A percentile compares a stretch with the other conserved stretches of the same genome.
These are phyloP conservation scores for Cepphus grylle DNA, from an alignment of 2,113 vertebrate species.

Conservation along the genomic window DNA sequence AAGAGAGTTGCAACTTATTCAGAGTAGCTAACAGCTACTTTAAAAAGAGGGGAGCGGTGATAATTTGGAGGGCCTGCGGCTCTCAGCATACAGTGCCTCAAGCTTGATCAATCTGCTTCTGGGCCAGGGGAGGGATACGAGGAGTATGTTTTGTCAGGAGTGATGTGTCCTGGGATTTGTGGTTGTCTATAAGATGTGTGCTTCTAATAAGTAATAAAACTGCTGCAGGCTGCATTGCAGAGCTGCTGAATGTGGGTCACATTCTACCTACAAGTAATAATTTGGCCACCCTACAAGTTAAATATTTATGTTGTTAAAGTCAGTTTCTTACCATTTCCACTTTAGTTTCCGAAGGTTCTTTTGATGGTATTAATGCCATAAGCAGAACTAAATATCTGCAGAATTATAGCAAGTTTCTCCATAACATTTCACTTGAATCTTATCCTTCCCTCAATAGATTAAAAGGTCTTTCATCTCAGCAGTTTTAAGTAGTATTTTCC, in stretches of 20 bases:
- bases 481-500: slow-evolving; percentile 55
- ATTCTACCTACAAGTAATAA: slow-evolving; percentile 25
- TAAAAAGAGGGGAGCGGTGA: background rate
- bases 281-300: slow-evolving; percentile 10
- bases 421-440: slow-evolving; percentile 42
- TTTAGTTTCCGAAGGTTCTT: slow-evolving; percentile 22
- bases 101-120: slow-evolving; percentile 10
- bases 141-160: background rate
- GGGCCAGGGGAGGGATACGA: background rate
- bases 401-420: slow-evolving; percentile 29
- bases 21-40: background rate
- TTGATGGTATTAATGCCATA: slow-evolving; percentile 55
- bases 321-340: slow-evolving; percentile 9
- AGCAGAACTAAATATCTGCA: slow-evolving; percentile 59
- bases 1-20: background rate
- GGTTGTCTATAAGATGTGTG: background rate
- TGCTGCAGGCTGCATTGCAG: slow-evolving; percentile 5
- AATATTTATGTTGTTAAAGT: slow-evolving; percentile 48
- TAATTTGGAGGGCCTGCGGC: background rate
- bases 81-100: background rate
- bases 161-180: background rate
- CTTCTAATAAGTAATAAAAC: slow-evolving; percentile 21
- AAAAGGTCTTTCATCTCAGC: slow-evolving; percentile 59
- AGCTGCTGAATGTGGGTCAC: slow-evolving; percentile 33
- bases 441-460: slow-evolving; percentile 37